Conservation (phyloP, 2,888 invertebrate species). For the Ectropis crepuscularia region DNA sequence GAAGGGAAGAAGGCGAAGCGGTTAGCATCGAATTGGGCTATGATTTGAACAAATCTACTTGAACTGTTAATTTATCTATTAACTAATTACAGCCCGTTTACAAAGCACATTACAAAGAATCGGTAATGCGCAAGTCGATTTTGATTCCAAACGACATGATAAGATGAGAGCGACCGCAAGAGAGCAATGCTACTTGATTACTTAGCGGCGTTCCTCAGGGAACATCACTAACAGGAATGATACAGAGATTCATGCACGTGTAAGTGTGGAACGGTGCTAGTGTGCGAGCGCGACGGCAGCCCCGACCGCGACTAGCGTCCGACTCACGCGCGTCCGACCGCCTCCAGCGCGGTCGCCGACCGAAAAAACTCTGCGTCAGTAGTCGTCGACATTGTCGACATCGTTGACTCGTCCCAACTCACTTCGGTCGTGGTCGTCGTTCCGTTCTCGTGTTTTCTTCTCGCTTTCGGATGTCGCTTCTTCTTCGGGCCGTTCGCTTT, state of each 20-base stretch:
- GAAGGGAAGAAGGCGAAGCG: slow-evolving; percentile 52
- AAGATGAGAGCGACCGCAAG: slow-evolving; percentile 48
- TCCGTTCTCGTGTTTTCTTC: slow-evolving; percentile 78
- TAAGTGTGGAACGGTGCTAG: slow-evolving; percentile 81
- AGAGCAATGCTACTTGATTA: slow-evolving; percentile 65
- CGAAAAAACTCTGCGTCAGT: slow-evolving; percentile 84
- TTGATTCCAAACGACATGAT: slow-evolving; percentile 24
- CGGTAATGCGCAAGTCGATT: slow-evolving; percentile 19
- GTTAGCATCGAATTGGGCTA: slow-evolving; percentile 50
- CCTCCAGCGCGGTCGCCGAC: slow-evolving; percentile 83
- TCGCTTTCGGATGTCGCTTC: slow-evolving; percentile 83
- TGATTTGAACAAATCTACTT: slow-evolving; percentile 30
- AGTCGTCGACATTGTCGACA: slow-evolving; percentile 81
- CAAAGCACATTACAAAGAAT: not conserved
- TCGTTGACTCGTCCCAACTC: slow-evolving; percentile 81
- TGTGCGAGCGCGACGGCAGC: slow-evolving; percentile 81
- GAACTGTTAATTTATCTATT: not conserved
- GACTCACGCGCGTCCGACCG: slow-evolving; percentile 81
- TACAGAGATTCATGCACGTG: slow-evolving; percentile 72
- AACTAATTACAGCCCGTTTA: too few species aligned
- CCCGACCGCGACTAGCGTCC: slow-evolving; percentile 76
- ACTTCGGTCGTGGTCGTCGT: slow-evolving; percentile 79
- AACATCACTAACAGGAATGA: slow-evolving; percentile 63
- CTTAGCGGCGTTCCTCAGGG: slow-evolving; percentile 50
- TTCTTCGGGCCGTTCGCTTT: slow-evolving; percentile 78